phyloP scores from a whole-genome alignment of 2,888 invertebrate genomes.

The Gnatocerus cornutus region DNA sequence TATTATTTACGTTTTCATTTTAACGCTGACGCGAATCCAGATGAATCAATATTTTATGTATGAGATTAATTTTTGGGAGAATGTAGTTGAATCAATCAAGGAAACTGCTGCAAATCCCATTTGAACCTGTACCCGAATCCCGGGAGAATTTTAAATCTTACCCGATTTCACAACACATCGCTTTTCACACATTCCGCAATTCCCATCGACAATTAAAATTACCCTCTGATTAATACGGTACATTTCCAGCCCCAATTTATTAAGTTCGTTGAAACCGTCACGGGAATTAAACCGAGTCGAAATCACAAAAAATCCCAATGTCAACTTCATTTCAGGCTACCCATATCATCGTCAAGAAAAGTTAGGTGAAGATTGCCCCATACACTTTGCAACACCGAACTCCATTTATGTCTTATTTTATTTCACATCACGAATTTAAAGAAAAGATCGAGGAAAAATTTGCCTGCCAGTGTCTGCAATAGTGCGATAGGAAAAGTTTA shows the following conservation, averaged over 20 bases:
- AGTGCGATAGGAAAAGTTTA: constrained; percentile 33
- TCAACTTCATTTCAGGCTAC: constrained; percentile 20
- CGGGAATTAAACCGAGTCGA: background rate
- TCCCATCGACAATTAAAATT: constrained; percentile 12
- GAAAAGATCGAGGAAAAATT: constrained; percentile 32
- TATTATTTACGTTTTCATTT: constrained; percentile 32
- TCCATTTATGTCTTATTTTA: constrained; percentile 34
- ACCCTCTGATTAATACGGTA: constrained; percentile 6
- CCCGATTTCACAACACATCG: constrained; percentile 2
- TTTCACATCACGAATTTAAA: constrained; percentile 39
- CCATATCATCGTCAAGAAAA: constrained; percentile 10
- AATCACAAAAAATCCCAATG: constrained; percentile 15
- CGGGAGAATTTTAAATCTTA: constrained; percentile 7
- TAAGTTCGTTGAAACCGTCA: constrained; percentile 5
- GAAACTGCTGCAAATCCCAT: constrained; percentile 12
- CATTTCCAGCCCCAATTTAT: constrained; percentile 10
- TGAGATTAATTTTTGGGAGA: constrained; percentile 26
- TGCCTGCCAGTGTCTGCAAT: constrained; percentile 25
- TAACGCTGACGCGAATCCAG: constrained; percentile 19
- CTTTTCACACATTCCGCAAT: constrained; percentile 11
- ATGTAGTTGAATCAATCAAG: constrained; percentile 27
- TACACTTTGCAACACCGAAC: constrained; percentile 14
- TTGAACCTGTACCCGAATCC: too few relatives aligned
- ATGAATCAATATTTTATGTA: constrained; percentile 23
- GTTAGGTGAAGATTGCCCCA: constrained; percentile 21